Conservation (phyloP, 2,888 invertebrate genomes). For the Amorpha juglandis region DNA sequence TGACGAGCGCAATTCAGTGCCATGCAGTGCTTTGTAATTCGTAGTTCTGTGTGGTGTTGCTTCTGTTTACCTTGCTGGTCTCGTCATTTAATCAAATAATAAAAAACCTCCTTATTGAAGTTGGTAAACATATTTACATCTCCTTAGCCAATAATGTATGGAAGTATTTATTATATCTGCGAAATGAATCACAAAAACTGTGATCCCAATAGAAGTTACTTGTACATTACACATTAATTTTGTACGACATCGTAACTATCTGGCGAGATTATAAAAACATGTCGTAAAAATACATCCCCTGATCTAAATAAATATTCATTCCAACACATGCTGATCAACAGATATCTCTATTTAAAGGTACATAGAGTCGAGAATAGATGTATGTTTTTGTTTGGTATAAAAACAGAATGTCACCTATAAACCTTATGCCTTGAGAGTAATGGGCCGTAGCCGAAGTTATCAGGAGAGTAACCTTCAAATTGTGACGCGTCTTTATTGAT, state of each 20-base stretch:
- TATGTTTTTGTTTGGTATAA: conserved; percentile 26
- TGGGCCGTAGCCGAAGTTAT: conserved; percentile 58
- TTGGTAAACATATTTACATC: too few relatives aligned
- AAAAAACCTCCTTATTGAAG: too few relatives aligned
- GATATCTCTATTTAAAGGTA: background rate
- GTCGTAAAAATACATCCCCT: conserved; percentile 55
- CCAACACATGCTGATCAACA: conserved; percentile 12
- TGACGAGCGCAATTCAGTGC: too few relatives aligned
- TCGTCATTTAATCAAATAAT: too few relatives aligned
- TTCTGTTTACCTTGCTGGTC: too few relatives aligned
- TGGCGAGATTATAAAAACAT: conserved; percentile 67
- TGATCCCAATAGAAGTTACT: conserved; percentile 12
- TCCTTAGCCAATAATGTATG: too few relatives aligned
- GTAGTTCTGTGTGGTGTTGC: too few relatives aligned
- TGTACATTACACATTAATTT: conserved; percentile 23
- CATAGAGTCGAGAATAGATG: background rate
- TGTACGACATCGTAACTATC: conserved; percentile 50
- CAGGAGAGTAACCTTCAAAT: conserved; percentile 57
- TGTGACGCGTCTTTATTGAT: conserved; percentile 60
- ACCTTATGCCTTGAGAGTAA: conserved; percentile 54
- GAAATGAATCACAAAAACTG: conserved; percentile 8
- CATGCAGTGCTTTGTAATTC: too few relatives aligned
- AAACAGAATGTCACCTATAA: conserved; percentile 35
- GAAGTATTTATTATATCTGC: background rate
- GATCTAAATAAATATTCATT: conserved; percentile 57